These are phyloP conservation scores for Novumbra hubbsi DNA, from an alignment of 2,797 vertebrate species.

Conservation along the genomic window DNA sequence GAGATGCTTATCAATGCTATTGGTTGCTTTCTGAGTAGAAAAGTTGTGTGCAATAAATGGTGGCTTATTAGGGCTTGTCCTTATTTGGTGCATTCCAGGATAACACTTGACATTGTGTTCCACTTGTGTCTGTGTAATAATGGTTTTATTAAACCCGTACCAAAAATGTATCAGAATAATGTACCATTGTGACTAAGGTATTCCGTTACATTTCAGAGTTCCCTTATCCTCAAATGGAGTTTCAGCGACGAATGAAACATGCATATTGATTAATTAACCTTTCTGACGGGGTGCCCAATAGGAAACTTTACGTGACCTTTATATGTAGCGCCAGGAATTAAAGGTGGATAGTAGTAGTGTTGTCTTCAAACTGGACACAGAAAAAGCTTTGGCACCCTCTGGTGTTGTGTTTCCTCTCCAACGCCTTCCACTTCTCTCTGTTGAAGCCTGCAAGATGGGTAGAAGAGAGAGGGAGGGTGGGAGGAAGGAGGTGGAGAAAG, in stretches of 20 bases:
- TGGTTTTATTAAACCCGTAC: background rate
- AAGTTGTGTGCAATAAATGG: background rate
- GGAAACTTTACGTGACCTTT: constrained; percentile 32
- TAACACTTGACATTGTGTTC: background rate
- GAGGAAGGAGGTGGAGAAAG: constrained; percentile 15
- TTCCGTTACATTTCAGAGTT: background rate
- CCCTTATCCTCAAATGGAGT: background rate
- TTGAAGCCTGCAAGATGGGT: constrained; percentile 52
- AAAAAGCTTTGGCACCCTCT: constrained; percentile 86
- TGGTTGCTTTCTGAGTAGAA: background rate
- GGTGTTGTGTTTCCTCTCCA: constrained; percentile 72
- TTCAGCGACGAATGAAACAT: background rate
- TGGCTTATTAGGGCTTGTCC: background rate
- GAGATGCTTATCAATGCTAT: background rate
- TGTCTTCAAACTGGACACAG: constrained; percentile 59
- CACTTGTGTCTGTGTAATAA: background rate
- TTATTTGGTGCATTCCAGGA: constrained; percentile 15
- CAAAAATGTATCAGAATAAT: background rate
- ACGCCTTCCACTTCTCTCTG: constrained; percentile 53
- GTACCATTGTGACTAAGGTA: background rate
- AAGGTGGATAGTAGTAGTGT: constrained; percentile 37
- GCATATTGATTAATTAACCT: constrained; percentile 21
- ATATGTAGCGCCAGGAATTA: constrained; percentile 36
- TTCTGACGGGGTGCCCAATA: constrained; percentile 1
- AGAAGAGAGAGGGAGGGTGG: constrained; percentile 28